Evolutionary conservation across 2,797 vertebrate species (phyloP).

Genomic region (Clarias laeviceps): DNA sequence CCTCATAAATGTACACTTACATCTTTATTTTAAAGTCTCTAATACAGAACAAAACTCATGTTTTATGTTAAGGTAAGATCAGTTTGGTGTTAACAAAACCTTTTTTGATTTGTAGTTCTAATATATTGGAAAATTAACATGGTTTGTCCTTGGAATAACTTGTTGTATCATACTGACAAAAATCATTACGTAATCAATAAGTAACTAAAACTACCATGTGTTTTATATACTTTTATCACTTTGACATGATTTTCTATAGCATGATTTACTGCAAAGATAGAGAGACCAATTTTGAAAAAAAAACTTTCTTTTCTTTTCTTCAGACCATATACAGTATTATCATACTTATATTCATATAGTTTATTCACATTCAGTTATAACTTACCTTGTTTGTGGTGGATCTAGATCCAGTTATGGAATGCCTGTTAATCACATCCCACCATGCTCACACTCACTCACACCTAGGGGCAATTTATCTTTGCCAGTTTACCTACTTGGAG

Average conservation of each 20-base stretch:
- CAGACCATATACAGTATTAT: background rate
- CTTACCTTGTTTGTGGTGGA: background rate
- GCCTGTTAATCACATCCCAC: background rate
- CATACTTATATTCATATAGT: background rate
- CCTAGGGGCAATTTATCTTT: background rate
- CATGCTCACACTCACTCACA: background rate
- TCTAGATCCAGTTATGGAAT: background rate
- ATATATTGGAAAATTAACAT: background rate
- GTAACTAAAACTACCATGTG: background rate
- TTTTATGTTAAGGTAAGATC: background rate
- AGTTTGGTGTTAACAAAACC: background rate
- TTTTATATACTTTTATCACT: background rate
- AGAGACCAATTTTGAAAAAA: background rate
- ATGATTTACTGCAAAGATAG: background rate
- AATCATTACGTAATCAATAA: background rate
- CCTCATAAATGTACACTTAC: background rate
- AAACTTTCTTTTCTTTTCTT: background rate
- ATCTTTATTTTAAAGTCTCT: background rate
- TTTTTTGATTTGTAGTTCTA: background rate
- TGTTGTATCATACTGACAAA: background rate
- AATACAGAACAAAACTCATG: background rate
- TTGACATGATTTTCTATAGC: background rate
- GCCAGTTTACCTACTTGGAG: background rate
- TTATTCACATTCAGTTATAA: background rate
- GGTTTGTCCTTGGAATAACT: background rate